phyloP scores from a whole-genome alignment of 2,797 vertebrate species.

The Rhinophrynus dorsalis region DNA sequence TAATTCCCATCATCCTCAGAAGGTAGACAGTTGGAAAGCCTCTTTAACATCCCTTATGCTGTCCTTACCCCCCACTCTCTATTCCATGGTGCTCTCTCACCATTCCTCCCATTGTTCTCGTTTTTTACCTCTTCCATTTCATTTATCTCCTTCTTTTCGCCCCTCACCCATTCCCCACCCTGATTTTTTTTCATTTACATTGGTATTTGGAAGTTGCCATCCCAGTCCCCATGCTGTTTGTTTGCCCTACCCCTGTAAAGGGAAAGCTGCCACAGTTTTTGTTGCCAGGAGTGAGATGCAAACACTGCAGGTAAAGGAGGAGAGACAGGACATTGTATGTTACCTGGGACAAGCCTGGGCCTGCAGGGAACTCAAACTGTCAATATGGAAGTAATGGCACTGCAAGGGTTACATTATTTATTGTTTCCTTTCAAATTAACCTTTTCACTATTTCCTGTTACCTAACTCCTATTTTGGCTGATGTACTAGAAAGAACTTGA shows the following conservation, averaged over 20 bases:
- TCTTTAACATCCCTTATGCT: too few relatives aligned
- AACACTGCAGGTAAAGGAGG: slow-evolving; percentile 2
- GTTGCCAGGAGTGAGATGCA: slow-evolving; percentile 34
- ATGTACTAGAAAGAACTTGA: too few relatives aligned
- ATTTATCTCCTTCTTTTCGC: not conserved
- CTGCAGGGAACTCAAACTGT: not conserved
- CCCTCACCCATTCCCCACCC: not conserved
- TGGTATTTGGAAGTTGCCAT: not conserved
- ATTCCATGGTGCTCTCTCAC: not conserved
- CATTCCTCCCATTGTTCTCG: too few relatives aligned
- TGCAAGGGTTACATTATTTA: not conserved
- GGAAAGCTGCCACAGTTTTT: not conserved
- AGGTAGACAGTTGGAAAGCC: too few relatives aligned
- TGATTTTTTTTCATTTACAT: not conserved
- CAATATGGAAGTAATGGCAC: not conserved
- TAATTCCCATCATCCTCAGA: too few relatives aligned
- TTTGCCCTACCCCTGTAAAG: slow-evolving; percentile 19
- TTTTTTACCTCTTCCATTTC: not conserved
- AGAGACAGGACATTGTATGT: slow-evolving; percentile 10
- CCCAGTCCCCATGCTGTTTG: not conserved
- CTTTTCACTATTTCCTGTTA: too few relatives aligned
- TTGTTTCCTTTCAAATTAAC: not conserved
- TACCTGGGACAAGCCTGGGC: slow-evolving; percentile 30
- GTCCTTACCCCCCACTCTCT: not conserved
- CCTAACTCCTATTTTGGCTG: too few relatives aligned